Evolutionary conservation across 2,888 invertebrate genomes (phyloP).

Genomic region (Polietes domitor): DNA sequence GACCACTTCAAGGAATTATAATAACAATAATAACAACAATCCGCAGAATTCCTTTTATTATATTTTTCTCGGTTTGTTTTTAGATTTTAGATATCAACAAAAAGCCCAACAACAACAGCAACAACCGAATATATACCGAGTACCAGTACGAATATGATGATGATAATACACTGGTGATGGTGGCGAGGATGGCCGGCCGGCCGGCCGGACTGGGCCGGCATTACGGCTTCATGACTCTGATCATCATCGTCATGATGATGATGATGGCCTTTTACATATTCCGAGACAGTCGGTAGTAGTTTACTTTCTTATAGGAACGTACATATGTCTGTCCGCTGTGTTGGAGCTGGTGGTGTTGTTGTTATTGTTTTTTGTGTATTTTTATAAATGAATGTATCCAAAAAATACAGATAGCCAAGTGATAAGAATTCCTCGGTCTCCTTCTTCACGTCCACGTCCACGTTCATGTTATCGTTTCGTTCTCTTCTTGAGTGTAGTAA

Average conservation of each 20-base stretch:
- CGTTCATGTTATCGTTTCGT: too few relatives aligned
- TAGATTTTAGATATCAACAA: conserved; percentile 74
- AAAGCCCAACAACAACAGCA: conserved; percentile 11
- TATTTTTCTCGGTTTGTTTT: conserved; percentile 68
- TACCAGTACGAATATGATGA: conserved; percentile 56
- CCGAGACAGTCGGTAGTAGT: conserved; percentile 11
- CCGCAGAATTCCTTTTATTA: conserved; percentile 78
- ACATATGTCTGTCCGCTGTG: conserved; percentile 46
- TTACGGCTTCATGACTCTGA: background rate
- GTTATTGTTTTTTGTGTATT: conserved; percentile 67
- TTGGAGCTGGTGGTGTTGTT: too few relatives aligned
- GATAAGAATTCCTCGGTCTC: conserved; percentile 72
- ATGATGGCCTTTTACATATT: conserved; percentile 21
- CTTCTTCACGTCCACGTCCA: too few relatives aligned
- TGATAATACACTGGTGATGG: conserved; percentile 32
- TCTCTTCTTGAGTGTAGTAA: conserved; percentile 37
- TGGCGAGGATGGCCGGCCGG: background rate
- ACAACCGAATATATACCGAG: conserved; percentile 41
- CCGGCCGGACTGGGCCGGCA: background rate
- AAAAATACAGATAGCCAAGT: conserved; percentile 74
- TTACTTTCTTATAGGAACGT: conserved; percentile 9
- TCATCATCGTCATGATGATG: background rate
- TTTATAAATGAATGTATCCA: conserved; percentile 79
- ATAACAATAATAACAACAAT: conserved; percentile 80
- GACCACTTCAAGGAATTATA: conserved; percentile 80